phyloP scores from a whole-genome alignment of 1,140 invertebrate species.

The Sinella curviseta region DNA sequence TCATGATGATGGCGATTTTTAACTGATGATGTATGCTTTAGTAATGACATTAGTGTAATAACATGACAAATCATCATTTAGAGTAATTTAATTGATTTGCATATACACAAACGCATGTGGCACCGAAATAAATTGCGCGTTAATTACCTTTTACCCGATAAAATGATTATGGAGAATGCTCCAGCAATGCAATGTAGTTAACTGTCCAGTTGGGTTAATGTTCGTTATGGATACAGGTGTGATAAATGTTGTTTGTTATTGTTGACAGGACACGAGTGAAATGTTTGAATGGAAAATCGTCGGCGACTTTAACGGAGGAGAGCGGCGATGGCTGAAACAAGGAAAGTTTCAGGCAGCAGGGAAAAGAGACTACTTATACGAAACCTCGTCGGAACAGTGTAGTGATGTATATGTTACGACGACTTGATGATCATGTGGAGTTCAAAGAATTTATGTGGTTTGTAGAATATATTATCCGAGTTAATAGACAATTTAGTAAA shows the following conservation, averaged over 20 bases:
- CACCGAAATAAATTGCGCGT: too few species aligned
- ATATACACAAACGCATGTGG: too few species aligned
- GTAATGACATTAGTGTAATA: too few species aligned
- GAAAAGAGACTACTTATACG: constrained; percentile 9
- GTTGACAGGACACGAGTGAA: not conserved
- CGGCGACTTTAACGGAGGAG: not conserved
- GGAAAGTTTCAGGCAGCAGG: constrained; percentile 10
- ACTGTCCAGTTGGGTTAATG: too few species aligned
- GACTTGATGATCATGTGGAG: constrained; percentile 7
- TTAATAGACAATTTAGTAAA: constrained; percentile 9
- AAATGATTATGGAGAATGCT: too few species aligned
- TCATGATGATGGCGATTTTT: too few species aligned
- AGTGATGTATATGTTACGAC: constrained; percentile 3
- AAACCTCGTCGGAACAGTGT: not conserved
- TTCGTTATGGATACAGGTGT: too few species aligned
- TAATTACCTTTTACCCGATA: too few species aligned
- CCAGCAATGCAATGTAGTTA: too few species aligned
- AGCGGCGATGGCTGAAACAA: constrained; percentile 18
- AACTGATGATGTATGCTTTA: too few species aligned
- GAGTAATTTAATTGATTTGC: too few species aligned
- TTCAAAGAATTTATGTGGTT: not conserved
- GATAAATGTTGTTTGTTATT: not conserved
- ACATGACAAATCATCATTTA: too few species aligned
- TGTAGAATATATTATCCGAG: not conserved
- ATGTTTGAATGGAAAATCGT: not conserved